phyloP scores from a whole-genome alignment of 2,888 invertebrate genomes.

The Andrena minutula region DNA sequence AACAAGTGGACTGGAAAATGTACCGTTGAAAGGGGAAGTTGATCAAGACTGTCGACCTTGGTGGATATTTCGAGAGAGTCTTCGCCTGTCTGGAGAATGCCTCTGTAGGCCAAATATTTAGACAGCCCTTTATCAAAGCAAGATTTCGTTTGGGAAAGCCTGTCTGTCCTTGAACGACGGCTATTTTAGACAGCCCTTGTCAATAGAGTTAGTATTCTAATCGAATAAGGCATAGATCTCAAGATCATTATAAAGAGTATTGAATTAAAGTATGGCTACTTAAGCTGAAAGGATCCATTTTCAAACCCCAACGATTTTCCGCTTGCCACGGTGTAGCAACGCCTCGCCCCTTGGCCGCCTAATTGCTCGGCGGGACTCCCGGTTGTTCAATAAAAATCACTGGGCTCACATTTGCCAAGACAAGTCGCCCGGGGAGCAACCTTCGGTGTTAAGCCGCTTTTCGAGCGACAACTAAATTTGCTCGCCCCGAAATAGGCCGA shows the following conservation, averaged over 20 bases:
- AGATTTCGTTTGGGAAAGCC: neutral
- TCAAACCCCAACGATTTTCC: neutral
- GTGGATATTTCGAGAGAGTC: constrained; percentile 5
- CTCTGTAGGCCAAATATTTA: constrained; percentile 7
- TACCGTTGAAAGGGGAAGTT: neutral
- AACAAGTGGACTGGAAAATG: neutral
- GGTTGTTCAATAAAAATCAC: constrained; percentile 23
- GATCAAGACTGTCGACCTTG: constrained; percentile 16
- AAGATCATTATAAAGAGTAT: too few relatives aligned
- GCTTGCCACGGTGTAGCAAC: neutral
- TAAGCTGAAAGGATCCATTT: too few relatives aligned
- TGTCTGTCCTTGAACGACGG: neutral
- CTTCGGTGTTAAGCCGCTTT: constrained; percentile 43
- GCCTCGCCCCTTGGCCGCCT: too few relatives aligned
- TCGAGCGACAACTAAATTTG: constrained; percentile 34
- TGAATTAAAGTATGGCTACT: too few relatives aligned
- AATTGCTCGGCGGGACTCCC: neutral
- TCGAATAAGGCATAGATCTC: too few relatives aligned
- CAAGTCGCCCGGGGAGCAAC: constrained; percentile 15
- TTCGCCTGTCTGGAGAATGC: neutral
- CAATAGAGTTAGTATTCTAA: too few relatives aligned
- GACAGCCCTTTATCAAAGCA: neutral
- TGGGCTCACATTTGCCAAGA: neutral
- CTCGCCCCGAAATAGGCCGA: constrained; percentile 41
- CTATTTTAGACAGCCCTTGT: neutral